Conservation (phyloP, 2,888 invertebrate genomes). For the Drosophila rubida region DNA sequence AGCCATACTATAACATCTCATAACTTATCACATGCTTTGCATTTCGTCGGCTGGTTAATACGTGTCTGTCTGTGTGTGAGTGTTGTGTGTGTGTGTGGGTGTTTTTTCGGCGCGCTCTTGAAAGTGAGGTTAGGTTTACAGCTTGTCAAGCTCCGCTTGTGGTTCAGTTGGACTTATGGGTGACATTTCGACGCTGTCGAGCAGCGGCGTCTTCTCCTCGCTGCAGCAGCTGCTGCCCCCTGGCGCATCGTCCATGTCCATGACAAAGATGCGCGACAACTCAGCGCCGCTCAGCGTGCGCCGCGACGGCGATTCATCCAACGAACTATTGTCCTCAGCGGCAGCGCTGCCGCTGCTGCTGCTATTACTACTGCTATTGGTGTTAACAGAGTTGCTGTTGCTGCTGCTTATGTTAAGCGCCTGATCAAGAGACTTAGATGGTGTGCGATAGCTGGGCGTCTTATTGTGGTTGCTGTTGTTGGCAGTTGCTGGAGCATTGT, state of each 20-base stretch:
- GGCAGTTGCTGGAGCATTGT: slow-evolving; percentile 47
- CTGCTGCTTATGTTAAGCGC: slow-evolving; percentile 70
- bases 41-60: slow-evolving; percentile 63
- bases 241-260: slow-evolving; percentile 80
- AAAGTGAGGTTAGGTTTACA: slow-evolving; percentile 46
- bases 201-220: slow-evolving; percentile 85
- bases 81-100: slow-evolving; percentile 1
- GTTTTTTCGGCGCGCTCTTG: neutral
- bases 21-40: slow-evolving; percentile 79
- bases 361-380: slow-evolving; percentile 48
- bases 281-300: slow-evolving; percentile 81
- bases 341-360: slow-evolving; percentile 52
- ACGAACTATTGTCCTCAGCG: slow-evolving; percentile 76
- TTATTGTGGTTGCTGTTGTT: slow-evolving; percentile 19
- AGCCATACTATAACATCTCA: slow-evolving; percentile 22
- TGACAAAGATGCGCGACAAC: slow-evolving; percentile 79
- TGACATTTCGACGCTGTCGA: slow-evolving; percentile 85
- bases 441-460: slow-evolving; percentile 62
- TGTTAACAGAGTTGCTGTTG: slow-evolving; percentile 16
- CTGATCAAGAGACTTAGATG: slow-evolving; percentile 80
- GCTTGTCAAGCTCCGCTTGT: slow-evolving; percentile 68
- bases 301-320: slow-evolving; percentile 82
- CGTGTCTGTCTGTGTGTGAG: slow-evolving; percentile 37
- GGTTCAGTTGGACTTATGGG: slow-evolving; percentile 84
- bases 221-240: slow-evolving; percentile 77